Base-by-base conservation (phyloP, 2,888 invertebrate genomes). In the Sphaeridia pumilis region DNA sequence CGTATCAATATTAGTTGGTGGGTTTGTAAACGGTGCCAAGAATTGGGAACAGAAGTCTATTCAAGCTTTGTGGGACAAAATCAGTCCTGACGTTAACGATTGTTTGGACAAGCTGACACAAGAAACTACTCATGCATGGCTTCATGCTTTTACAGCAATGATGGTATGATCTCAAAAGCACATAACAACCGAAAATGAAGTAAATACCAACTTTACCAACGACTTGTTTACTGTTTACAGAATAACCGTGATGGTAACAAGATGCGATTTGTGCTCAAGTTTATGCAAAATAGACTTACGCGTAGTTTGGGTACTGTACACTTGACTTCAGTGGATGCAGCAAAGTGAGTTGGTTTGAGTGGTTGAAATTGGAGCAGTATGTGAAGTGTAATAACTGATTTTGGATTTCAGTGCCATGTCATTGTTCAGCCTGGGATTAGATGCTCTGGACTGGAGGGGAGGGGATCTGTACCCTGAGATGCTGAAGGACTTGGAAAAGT, bases 1-100 rank as follows among this genome's bases (percentile, higher is more conserved):
- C 65, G 75, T 74, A 10, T 69, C 75, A 42, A 78, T 78, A 65
- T 70, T 78, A 26, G 66, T 76, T n/a, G 70, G 74, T 31, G 78
- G 62, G 27, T 56, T 76, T n/a, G 61, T 78, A 20, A 67, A 73
- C 34, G 78, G 77, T 4, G 69, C 72, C 50, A 76, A 76, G 62
- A 71, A 74, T 59, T 76, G 75, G 75, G 63, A 70, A 20, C 74
- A 69, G 58, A 61, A 69, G 22, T 67, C 69, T 67, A 65, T 71
- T 22, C 60, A 66, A 31, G 59, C 61, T 4, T 56, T 76, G 62
- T 75, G 74, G 73, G 65, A 65, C 2, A 70, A 72, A 69, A 60
- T 75, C 25, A 59, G 66, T 27, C 75, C 75, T 1, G 56, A 75
- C 27, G 63, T 78, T 25, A 66, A 67, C 27, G 68, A 66, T 17